Base-by-base conservation (phyloP, 2,888 invertebrate genomes). In the Pyrrhia umbra region DNA sequence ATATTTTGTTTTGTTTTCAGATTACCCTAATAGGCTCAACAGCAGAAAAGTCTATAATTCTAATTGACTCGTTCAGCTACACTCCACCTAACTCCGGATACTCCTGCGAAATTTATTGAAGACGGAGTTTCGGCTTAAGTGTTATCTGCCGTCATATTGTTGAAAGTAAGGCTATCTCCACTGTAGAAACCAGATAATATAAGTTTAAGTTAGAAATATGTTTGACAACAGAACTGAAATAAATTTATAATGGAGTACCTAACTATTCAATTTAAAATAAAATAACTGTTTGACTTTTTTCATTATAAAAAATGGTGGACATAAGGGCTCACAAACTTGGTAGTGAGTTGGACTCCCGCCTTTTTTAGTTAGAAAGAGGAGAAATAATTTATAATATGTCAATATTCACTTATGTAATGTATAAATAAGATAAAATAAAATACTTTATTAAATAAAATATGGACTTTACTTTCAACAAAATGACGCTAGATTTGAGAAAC, bases 1-100 rank as follows among this genome's bases (percentile, higher is more conserved):
- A 37, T 55, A 30, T 61, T 0, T 34, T 34, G 1, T n/a, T 69
- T 65, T 63, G 49, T 50, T 83, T 85, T 46, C 85, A 89, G 89
- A 70, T 89, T 43, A 84, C 85, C 8, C 72, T 89, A 9, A 68
- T 85, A 9, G 89, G 88, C 30, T 75, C 81, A 13, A 85, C 82
- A 20, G 75, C 81, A 6, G 68, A 77, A n/a, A 73, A 70, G 0
- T 85, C 89, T 5, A 72, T 80, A 45, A 85, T 89, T 9, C 43
- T 87, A 2, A 72, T 90, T 2, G 88, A 88, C 59, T 90, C 90
- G 2, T 83, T 90, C 55, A 80, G 87, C 39, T 89, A 89, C 61
- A 84, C 83, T 40, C 81, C 84, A 20, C 85, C 84, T 5, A 39
- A 54, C 45, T 47, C 64, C 13, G 77, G 82, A 30, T 69, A 73